Evolutionary conservation across 1,140 invertebrate species (phyloP), one percentile per base, ranked within the genome.

Genomic region (Drosophila ercepeae): DNA sequence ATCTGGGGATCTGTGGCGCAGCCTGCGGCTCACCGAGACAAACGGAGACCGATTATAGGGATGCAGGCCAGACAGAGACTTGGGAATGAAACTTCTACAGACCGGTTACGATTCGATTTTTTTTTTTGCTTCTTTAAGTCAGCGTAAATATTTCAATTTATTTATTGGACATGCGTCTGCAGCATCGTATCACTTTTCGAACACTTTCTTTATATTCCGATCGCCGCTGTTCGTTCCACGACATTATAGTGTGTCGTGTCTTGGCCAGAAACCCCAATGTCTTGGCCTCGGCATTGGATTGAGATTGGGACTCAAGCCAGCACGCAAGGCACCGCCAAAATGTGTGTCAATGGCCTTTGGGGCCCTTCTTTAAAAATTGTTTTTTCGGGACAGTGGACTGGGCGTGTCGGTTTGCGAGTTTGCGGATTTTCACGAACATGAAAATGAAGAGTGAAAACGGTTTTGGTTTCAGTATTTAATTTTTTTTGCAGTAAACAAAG

Each of bases 101-200:
- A 18, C 18, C 14, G 29, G 25, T 46, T 64, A 21, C 54, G n/a
- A 49, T 63, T 76, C 75, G 60, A 72, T 86, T 86, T 72, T 72
- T n/a, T n/a, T n/a, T n/a, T n/a, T n/a, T n/a, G n/a, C n/a, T n/a
- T 83, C 67, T 19, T 48, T 41, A 57, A 19, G 67, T 54, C n/a
- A 79, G 75, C 81, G 76, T 84, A 73, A 84, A 81, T 81, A 84
- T 84, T 84, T 84, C 81, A 84, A 84, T 84, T 86, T 81, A 81
- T 84, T 84, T 81, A 73, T 84, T 81, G 82, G 76, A 75, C 72
- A 84, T 84, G 76, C 79, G 79, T 84, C 79, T 63, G 39, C 53
- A 50, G 52, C 51, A 59, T 51, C 57, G 27, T 34, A 65, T 65
- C 63, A 13, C 36, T 67, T 52, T 67, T 50, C 57, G 50, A 64